Percentiles rank a stretch among this genome's conserved stretches.
phyloP scores from a whole-genome alignment of 2,113 vertebrate genomes.

The Alosa alosa region DNA sequence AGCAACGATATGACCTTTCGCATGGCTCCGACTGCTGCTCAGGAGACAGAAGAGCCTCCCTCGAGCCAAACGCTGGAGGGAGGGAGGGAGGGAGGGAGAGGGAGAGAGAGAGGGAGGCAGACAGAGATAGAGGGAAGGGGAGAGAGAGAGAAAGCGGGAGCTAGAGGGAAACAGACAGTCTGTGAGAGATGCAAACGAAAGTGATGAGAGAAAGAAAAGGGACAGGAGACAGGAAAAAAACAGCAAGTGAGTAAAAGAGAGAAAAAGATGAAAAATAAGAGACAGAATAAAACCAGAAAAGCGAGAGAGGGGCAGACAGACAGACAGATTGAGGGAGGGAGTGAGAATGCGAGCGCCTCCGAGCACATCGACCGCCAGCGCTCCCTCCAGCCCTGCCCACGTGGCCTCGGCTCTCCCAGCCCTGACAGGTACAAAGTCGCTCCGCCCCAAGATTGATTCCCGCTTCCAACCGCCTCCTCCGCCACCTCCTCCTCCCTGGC shows the following conservation, averaged over 20 bases:
- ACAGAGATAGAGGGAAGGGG: not conserved
- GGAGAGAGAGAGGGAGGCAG: not conserved
- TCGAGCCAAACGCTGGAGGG: not conserved
- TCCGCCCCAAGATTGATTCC: conserved; percentile 26
- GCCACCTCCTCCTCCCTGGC: not conserved
- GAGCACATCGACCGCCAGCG: not conserved
- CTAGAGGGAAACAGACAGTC: not conserved
- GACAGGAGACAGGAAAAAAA: not conserved
- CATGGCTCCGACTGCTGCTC: conserved; percentile 7
- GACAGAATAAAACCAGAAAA: not conserved
- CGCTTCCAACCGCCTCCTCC: conserved; percentile 23
- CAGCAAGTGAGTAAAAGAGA: not conserved
- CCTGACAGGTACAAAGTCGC: conserved; percentile 6
- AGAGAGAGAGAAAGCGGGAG: not conserved
- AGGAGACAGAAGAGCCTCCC: conserved; percentile 18
- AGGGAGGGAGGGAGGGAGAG: conserved; percentile 20
- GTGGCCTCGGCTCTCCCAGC: not conserved
- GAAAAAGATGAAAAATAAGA: not conserved
- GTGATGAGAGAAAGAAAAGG: not conserved
- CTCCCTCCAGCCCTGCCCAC: not conserved
- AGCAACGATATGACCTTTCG: conserved; percentile 65
- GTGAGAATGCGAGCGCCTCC: conserved; percentile 16
- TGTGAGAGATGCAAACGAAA: not conserved
- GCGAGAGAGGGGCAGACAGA: not conserved
- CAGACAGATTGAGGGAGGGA: not conserved